Conservation (phyloP, 2,113 vertebrate genomes). For the Pseudopipra pipra region DNA sequence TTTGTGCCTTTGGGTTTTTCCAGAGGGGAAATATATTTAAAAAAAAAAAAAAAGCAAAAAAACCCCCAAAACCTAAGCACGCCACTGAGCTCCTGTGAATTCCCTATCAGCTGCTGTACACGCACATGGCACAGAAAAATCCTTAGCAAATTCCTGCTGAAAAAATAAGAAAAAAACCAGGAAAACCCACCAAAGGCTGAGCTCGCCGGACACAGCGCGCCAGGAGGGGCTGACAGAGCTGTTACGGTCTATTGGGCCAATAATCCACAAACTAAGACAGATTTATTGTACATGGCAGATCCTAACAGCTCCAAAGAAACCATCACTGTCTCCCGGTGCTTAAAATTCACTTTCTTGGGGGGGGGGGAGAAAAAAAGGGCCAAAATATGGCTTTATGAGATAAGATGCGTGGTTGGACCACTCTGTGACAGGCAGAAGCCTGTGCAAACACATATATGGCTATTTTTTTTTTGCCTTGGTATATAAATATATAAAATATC, state of each 20-base stretch:
- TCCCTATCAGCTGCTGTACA: constrained; percentile 35
- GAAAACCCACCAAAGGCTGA: constrained; percentile 36
- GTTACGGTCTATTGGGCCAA: constrained; percentile 65
- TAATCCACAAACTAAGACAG: constrained; percentile 70
- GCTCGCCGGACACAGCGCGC: constrained; percentile 24
- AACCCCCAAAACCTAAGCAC: neutral
- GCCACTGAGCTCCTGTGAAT: neutral
- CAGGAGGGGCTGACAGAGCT: constrained; percentile 66
- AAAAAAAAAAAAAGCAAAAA: neutral
- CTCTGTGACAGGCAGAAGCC: constrained; percentile 34
- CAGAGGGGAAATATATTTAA: neutral
- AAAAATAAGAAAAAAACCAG: neutral
- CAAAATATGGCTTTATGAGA: constrained; percentile 62
- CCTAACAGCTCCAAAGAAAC: constrained; percentile 67
- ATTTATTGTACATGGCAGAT: constrained; percentile 71
- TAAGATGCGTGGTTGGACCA: constrained; percentile 38
- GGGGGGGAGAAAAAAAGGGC: neutral
- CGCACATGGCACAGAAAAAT: neutral
- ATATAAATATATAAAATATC: constrained; percentile 63
- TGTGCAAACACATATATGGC: constrained; percentile 2
- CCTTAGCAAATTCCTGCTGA: constrained; percentile 37
- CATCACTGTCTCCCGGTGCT: constrained; percentile 48
- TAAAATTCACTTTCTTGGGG: constrained; percentile 63
- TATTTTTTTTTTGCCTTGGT: neutral
- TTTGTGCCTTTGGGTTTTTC: neutral